A percentile compares a stretch with the other conserved stretches of the same genome.
These are phyloP conservation scores for Bombus terrestris DNA, from an alignment of 1,140 invertebrate genomes.

Conservation along the genomic window DNA sequence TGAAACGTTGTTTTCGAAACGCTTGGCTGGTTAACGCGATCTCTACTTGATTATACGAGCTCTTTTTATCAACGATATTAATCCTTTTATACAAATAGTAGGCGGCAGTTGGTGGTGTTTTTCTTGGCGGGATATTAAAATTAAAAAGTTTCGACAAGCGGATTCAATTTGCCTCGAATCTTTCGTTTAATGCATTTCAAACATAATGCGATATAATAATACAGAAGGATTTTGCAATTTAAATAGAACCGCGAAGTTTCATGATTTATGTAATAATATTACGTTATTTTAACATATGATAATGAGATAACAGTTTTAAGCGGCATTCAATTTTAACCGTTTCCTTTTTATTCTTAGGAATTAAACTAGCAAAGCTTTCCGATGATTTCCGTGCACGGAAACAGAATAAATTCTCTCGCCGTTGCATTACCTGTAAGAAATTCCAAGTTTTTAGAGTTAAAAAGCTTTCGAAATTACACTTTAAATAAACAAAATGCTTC, in stretches of 20 bases:
- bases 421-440: not conserved
- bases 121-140: not conserved
- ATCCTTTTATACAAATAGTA: not conserved
- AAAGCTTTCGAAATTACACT: not conserved
- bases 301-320: not conserved
- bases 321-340: not conserved
- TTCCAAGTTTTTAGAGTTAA: not conserved
- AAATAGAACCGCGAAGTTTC: not conserved
- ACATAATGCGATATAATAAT: conserved; percentile 33
- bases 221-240: conserved; percentile 1
- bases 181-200: conserved; percentile 30
- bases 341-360: not conserved
- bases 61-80: not conserved
- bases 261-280: conserved; percentile 29
- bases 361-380: not conserved
- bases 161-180: not conserved
- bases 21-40: not conserved
- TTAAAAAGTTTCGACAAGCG: not conserved
- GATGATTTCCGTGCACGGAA: not conserved
- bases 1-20: not conserved
- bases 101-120: not conserved
- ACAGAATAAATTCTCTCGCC: not conserved
- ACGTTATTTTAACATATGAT: not conserved
- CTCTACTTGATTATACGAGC: not conserved
- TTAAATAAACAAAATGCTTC: not conserved